Conservation (phyloP, 2,113 vertebrate genomes). For the Cisticola juncidis region DNA sequence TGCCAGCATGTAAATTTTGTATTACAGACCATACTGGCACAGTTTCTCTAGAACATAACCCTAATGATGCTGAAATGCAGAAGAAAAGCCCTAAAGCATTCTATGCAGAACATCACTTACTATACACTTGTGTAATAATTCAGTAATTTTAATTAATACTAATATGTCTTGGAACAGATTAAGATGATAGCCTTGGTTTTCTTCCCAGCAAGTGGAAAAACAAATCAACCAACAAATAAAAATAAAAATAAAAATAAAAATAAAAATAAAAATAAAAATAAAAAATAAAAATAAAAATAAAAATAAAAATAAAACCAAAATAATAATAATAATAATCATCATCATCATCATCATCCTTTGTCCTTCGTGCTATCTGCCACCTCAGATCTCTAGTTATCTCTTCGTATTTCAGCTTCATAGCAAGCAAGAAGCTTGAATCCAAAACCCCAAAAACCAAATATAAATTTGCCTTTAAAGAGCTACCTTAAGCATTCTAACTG, state of each 20-base stretch:
- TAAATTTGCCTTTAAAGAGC: not conserved
- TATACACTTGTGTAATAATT: not conserved
- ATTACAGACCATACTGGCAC: not conserved
- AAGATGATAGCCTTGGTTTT: not conserved
- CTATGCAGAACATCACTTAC: not conserved
- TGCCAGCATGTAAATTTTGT: not conserved
- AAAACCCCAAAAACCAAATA: not conserved
- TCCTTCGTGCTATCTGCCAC: not conserved
- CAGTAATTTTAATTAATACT: not conserved
- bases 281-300: no score
- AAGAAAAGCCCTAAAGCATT: not conserved
- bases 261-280: no score
- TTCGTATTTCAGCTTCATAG: not conserved
- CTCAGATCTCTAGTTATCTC: not conserved
- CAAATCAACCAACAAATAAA: not conserved
- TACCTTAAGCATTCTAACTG: not conserved
- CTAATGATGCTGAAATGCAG: not conserved
- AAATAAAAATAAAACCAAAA: no score
- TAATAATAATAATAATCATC: no score
- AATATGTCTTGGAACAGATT: not conserved
- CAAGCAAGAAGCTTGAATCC: not conserved
- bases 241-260: not conserved
- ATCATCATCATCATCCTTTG: not conserved
- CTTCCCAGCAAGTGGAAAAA: not conserved
- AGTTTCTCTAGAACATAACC: not conserved